Evolutionary conservation across 1,140 invertebrate species (phyloP).

Genomic region (Pinna nobilis): DNA sequence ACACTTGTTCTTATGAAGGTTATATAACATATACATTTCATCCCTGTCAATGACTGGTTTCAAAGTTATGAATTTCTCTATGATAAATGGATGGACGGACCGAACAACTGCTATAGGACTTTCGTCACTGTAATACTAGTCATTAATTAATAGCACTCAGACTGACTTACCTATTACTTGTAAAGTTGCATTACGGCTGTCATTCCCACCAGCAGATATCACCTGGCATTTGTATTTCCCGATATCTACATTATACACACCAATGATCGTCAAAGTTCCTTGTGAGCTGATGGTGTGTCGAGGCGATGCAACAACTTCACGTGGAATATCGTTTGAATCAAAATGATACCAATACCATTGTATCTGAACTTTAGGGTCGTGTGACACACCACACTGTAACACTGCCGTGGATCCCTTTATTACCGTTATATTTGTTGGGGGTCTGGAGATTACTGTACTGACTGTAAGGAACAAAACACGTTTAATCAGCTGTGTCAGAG

Average conservation of each 20-base stretch:
- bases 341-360: slow-evolving; percentile 88
- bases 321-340: slow-evolving; percentile 17
- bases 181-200: slow-evolving; percentile 84
- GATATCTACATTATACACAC: slow-evolving; percentile 76
- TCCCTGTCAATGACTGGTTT: too few relatives aligned
- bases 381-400: slow-evolving; percentile 94
- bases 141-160: too few relatives aligned
- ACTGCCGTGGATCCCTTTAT: slow-evolving; percentile 89
- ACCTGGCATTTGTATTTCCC: slow-evolving; percentile 80
- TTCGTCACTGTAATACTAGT: too few relatives aligned
- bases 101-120: too few relatives aligned
- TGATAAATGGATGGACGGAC: too few relatives aligned
- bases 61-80: too few relatives aligned
- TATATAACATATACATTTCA: too few relatives aligned
- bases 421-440: slow-evolving; percentile 90
- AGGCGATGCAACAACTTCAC: slow-evolving; percentile 28
- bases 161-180: slow-evolving; percentile 70
- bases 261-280: slow-evolving; percentile 75
- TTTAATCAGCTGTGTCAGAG: too few relatives aligned
- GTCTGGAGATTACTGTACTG: slow-evolving; percentile 92
- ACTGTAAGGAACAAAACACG: slow-evolving; percentile 78
- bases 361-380: slow-evolving; percentile 92
- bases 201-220: slow-evolving; percentile 91
- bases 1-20: too few relatives aligned
- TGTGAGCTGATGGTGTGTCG: slow-evolving; percentile 51